Conservation (phyloP, 2,888 invertebrate genomes). For the Drosophila setosimentum region DNA sequence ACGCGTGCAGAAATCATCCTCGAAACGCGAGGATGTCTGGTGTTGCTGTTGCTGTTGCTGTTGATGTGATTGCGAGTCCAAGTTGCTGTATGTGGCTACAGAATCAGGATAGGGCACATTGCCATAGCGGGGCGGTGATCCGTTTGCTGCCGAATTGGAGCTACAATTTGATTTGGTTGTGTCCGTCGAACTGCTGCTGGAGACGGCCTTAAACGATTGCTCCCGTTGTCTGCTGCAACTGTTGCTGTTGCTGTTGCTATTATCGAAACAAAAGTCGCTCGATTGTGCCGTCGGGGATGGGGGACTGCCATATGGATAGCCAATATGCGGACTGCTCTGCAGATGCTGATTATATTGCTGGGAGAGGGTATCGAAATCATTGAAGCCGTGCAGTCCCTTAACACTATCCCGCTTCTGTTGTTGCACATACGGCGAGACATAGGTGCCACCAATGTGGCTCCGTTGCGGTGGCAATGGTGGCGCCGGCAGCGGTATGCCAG, state of each 20-base stretch:
- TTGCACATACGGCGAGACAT: constrained; percentile 80
- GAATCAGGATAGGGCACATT: constrained; percentile 34
- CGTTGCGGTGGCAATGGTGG: constrained; percentile 48
- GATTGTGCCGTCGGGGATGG: constrained; percentile 83
- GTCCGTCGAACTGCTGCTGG: constrained; percentile 37
- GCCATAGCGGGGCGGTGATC: constrained; percentile 51
- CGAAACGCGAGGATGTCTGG: constrained; percentile 75
- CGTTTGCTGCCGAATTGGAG: constrained; percentile 41
- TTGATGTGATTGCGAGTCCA: constrained; percentile 9
- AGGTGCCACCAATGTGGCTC: constrained; percentile 29
- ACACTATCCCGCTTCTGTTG: constrained; percentile 82
- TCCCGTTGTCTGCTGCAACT: constrained; percentile 33
- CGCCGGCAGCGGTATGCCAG: constrained; percentile 47
- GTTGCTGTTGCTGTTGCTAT: constrained; percentile 23
- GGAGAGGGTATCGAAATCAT: constrained; percentile 84
- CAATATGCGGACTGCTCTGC: constrained; percentile 83
- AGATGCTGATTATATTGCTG: constrained; percentile 84
- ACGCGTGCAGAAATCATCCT: constrained; percentile 83
- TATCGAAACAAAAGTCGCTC: constrained; percentile 81
- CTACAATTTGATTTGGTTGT: constrained; percentile 60
- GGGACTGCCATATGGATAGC: constrained; percentile 85
- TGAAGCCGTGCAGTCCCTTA: constrained; percentile 84
- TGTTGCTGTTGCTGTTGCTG: constrained; percentile 4
- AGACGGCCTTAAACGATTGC: constrained; percentile 35
- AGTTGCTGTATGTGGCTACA: no score